phyloP scores from a whole-genome alignment of 2,797 vertebrate genomes.

The Melanogrammus aeglefinus region DNA sequence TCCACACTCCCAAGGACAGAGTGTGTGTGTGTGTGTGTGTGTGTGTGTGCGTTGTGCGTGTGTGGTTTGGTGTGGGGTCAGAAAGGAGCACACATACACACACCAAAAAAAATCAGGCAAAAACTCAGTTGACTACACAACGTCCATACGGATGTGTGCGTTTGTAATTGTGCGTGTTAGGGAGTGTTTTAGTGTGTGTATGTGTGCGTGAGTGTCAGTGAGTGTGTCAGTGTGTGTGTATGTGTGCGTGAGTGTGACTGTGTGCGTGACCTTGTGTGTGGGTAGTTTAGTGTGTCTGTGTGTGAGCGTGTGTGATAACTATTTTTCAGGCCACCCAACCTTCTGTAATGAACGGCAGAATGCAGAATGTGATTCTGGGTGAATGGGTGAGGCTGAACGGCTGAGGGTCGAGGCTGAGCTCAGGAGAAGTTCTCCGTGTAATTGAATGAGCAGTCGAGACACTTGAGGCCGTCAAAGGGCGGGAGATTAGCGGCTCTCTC shows the following conservation, averaged over 20 bases:
- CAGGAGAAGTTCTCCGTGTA: too few species aligned
- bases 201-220: conserved; percentile 79
- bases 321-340: not conserved
- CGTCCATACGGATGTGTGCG: not conserved
- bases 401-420: too few species aligned
- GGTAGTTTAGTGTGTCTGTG: too few species aligned
- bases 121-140: too few species aligned
- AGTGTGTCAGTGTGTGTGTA: conserved; percentile 34
- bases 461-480: too few species aligned
- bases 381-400: too few species aligned
- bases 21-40: not conserved
- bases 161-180: conserved; percentile 9
- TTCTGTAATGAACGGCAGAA: conserved; percentile 14
- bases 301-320: not conserved
- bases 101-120: too few species aligned
- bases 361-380: too few species aligned
- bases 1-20: conserved; percentile 54
- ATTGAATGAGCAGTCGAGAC: too few species aligned
- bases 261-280: too few species aligned
- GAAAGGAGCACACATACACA: not conserved
- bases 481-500: too few species aligned
- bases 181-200: conserved; percentile 70
- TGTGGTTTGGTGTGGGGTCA: not conserved
- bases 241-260: not conserved
- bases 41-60: conserved; percentile 3